Conservation (phyloP, 2,113 vertebrate genomes). For the Xiphophorus hellerii region DNA sequence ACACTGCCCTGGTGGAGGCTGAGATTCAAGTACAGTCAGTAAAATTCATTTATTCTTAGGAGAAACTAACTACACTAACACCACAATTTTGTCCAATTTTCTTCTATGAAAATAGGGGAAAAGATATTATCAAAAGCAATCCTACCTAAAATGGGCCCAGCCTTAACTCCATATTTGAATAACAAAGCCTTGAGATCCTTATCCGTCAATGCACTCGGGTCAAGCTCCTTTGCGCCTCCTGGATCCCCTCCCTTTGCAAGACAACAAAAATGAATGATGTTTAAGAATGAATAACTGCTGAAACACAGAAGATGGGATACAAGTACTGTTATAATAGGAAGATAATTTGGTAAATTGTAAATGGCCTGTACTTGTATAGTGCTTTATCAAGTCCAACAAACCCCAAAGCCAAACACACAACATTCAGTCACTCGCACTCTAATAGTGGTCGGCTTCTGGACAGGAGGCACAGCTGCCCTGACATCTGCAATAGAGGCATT, state of each 20-base stretch:
- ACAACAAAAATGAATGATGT: not conserved
- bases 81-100: not conserved
- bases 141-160: constrained; percentile 87
- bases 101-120: not conserved
- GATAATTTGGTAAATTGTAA: no score
- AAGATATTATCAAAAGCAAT: not conserved
- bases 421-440: no score
- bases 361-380: no score
- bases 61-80: not conserved
- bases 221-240: constrained; percentile 51
- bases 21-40: constrained; percentile 12
- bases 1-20: constrained; percentile 85
- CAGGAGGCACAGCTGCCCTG: no score
- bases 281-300: not conserved
- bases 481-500: no score
- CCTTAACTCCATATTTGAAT: constrained; percentile 74
- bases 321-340: not conserved
- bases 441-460: no score
- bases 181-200: constrained; percentile 77
- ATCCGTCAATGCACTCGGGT: constrained; percentile 78
- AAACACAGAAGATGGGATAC: not conserved
- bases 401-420: no score
- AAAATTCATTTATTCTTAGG: not conserved
- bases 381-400: no score
- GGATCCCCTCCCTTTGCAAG: constrained; percentile 5